phyloP scores from a whole-genome alignment of 1,140 invertebrate genomes.

The Microplitis mediator region DNA sequence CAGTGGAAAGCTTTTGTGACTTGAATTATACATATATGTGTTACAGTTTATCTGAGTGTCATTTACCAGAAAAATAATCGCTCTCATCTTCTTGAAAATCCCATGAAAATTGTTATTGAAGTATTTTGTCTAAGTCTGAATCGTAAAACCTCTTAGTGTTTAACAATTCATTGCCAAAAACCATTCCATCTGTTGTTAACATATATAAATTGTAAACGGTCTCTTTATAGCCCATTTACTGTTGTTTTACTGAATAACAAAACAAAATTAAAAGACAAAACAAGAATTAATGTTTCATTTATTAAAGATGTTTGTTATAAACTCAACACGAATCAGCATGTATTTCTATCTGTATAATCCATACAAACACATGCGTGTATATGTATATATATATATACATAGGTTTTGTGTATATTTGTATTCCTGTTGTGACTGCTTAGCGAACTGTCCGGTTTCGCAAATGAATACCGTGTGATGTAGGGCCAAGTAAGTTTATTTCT shows the following conservation, averaged over 20 bases:
- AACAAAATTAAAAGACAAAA: neutral
- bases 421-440: neutral
- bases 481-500: slow-evolving; percentile 36
- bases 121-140: slow-evolving; percentile 16
- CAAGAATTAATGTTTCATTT: neutral
- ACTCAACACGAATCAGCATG: neutral
- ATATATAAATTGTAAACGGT: slow-evolving; percentile 5
- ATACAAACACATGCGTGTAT: no score
- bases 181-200: slow-evolving; percentile 8
- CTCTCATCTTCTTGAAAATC: neutral
- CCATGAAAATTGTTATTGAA: slow-evolving; percentile 13
- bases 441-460: slow-evolving; percentile 18
- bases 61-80: neutral
- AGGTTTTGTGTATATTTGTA: neutral
- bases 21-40: neutral
- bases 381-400: neutral
- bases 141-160: slow-evolving; percentile 28
- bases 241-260: neutral
- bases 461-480: slow-evolving; percentile 14
- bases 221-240: neutral
- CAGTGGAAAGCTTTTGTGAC: neutral
- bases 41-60: neutral
- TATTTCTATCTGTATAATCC: neutral
- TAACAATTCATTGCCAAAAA: slow-evolving; percentile 29
- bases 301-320: neutral